Evolutionary conservation across 2,113 vertebrate species (phyloP).

Genomic region (Anarrhichthys ocellatus): DNA sequence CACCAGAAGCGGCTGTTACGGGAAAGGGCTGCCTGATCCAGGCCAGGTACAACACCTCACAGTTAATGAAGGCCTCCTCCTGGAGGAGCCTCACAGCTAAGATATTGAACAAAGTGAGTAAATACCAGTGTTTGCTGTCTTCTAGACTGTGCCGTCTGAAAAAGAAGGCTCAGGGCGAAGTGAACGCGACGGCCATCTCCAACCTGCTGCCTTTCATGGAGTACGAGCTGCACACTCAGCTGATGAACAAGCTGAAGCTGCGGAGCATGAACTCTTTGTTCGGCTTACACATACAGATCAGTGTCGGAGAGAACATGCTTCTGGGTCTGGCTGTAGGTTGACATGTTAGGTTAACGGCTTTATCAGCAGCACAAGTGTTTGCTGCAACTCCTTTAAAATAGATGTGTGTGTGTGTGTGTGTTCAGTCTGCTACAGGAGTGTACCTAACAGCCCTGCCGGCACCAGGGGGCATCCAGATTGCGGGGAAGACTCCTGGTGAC

Average conservation of each 20-base stretch:
- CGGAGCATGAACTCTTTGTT: slow-evolving; percentile 97
- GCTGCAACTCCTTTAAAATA: background rate
- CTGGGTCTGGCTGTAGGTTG: slow-evolving; percentile 94
- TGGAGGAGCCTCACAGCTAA: background rate
- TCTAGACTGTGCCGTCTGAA: slow-evolving; percentile 94
- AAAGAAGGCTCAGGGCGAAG: slow-evolving; percentile 98
- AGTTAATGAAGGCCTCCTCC: background rate
- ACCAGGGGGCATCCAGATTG: slow-evolving; percentile 96
- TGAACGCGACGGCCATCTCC: slow-evolving; percentile 94
- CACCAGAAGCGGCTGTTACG: slow-evolving; percentile 86
- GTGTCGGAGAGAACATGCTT: slow-evolving; percentile 97
- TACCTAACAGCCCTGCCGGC: slow-evolving; percentile 92
- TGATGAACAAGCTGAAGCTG: slow-evolving; percentile 98
- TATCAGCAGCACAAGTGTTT: background rate
- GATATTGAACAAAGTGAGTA: background rate
- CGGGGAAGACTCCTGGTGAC: slow-evolving; percentile 94
- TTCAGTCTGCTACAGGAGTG: slow-evolving; percentile 96
- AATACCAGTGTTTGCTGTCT: slow-evolving; percentile 2
- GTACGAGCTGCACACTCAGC: slow-evolving; percentile 97
- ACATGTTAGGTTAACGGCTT: slow-evolving; percentile 25
- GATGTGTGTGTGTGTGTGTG: slow-evolving; percentile 18
- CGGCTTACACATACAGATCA: slow-evolving; percentile 95
- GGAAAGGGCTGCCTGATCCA: slow-evolving; percentile 96
- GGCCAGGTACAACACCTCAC: slow-evolving; percentile 86
- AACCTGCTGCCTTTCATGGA: slow-evolving; percentile 98